Percentiles rank a stretch among this genome's conserved stretches.
Conservation (phyloP, 2,888 invertebrate genomes). For the Philereme transversata region DNA sequence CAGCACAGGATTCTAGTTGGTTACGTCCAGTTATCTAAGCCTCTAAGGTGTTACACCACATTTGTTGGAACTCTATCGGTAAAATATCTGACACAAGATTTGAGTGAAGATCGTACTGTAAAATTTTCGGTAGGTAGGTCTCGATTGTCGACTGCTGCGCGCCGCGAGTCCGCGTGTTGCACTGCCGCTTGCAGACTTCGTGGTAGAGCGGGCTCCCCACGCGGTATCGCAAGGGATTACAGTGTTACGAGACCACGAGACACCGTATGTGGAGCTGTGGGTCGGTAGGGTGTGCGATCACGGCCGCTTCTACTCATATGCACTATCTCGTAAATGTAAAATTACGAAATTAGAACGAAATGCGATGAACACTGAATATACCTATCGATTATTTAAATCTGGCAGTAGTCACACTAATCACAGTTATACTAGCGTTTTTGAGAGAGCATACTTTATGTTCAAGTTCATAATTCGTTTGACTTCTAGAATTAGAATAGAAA, state of each 20-base stretch:
- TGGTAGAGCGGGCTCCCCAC: slow-evolving; percentile 54
- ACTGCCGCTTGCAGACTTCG: slow-evolving; percentile 61
- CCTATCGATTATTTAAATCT: too few relatives aligned
- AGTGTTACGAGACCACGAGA: slow-evolving; percentile 62
- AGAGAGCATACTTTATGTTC: too few relatives aligned
- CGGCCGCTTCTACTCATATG: slow-evolving; percentile 40
- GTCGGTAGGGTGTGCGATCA: slow-evolving; percentile 49
- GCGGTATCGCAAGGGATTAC: slow-evolving; percentile 53
- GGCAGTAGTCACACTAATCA: too few relatives aligned
- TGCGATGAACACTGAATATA: too few relatives aligned
- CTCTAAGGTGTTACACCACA: slow-evolving; percentile 29
- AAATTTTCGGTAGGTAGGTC: slow-evolving; percentile 40
- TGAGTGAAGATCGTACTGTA: slow-evolving; percentile 38
- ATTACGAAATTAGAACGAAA: slow-evolving; percentile 2
- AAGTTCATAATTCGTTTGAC: too few relatives aligned
- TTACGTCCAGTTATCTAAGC: slow-evolving; percentile 69
- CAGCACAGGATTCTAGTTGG: slow-evolving; percentile 47
- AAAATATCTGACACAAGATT: slow-evolving; percentile 21
- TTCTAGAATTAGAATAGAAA: too few relatives aligned
- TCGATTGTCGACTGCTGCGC: slow-evolving; percentile 65
- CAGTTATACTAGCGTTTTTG: too few relatives aligned
- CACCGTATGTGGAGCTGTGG: slow-evolving; percentile 67
- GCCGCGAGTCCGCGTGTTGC: slow-evolving; percentile 71
- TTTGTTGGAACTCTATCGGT: slow-evolving; percentile 3
- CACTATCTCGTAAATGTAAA: slow-evolving; percentile 7